phyloP scores from a whole-genome alignment of 2,113 vertebrate species.

The Aegotheles bennettii region DNA sequence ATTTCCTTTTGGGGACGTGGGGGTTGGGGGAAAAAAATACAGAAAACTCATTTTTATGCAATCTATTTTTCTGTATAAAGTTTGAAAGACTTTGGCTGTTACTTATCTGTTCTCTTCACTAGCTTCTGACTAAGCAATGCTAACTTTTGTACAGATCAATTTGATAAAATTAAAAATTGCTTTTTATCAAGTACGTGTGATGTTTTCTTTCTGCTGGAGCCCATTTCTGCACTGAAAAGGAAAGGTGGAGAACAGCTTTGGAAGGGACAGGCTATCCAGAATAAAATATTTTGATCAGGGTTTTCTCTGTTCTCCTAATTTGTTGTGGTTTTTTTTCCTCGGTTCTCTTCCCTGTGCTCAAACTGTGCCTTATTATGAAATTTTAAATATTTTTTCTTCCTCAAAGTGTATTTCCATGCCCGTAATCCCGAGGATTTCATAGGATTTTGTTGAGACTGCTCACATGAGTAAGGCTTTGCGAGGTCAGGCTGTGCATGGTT shows the following conservation, averaged over 20 bases:
- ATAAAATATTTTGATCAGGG: background rate
- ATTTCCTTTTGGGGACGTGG: constrained; percentile 41
- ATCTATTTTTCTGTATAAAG: constrained; percentile 72
- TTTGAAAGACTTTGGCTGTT: constrained; percentile 67
- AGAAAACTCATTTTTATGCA: constrained; percentile 64
- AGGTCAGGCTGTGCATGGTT: background rate
- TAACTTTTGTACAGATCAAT: constrained; percentile 91
- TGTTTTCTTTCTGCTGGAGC: constrained; percentile 21
- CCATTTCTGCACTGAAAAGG: background rate
- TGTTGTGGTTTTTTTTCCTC: too few species aligned
- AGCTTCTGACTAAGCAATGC: constrained; percentile 86
- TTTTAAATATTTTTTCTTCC: background rate
- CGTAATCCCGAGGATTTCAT: background rate
- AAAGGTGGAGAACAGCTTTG: background rate
- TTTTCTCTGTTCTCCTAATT: background rate
- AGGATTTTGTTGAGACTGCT: background rate
- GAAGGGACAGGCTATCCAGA: background rate
- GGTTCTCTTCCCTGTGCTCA: background rate
- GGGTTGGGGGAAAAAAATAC: constrained; percentile 35
- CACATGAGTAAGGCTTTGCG: background rate
- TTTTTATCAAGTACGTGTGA: constrained; percentile 63
- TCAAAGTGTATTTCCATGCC: background rate
- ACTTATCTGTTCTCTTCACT: constrained; percentile 80
- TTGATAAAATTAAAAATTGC: constrained; percentile 83
- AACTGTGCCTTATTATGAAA: fast-evolving